A percentile compares a stretch with the other conserved stretches of the same genome.
Evolutionary conservation across 2,888 invertebrate genomes (phyloP).

Genomic region (Metallyticus violacea): DNA sequence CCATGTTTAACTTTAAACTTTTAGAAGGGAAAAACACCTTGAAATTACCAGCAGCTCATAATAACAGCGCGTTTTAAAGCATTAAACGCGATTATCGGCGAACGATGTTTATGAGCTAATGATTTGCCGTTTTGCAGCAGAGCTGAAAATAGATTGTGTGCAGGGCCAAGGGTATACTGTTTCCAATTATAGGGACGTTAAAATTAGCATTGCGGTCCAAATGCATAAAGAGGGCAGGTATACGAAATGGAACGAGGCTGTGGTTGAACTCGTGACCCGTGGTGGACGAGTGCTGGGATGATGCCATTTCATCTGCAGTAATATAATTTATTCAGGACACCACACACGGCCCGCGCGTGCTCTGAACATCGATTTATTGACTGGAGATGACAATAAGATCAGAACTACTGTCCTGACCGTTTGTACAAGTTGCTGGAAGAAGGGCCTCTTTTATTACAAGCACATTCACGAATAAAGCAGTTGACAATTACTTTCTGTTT

Average conservation of each 20-base stretch:
- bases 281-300: neutral
- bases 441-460: no score
- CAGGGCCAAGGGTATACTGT: neutral
- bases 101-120: neutral
- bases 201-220: neutral
- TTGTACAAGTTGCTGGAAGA: no score
- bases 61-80: no score
- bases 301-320: neutral
- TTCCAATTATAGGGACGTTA: neutral
- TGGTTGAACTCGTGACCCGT: neutral
- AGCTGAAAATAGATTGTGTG: neutral
- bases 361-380: neutral
- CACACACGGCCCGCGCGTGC: neutral
- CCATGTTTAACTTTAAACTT: no score
- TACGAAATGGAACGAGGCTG: no score
- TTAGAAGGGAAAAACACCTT: no score
- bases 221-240: neutral
- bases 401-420: no score
- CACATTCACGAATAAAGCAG: no score
- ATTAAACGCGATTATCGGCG: neutral
- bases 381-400: neutral
- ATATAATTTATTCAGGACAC: neutral
- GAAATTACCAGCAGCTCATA: no score
- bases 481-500: no score
- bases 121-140: neutral